These are phyloP conservation scores for Limanda limanda DNA, from an alignment of 2,113 vertebrate species.

Conservation along the genomic window DNA sequence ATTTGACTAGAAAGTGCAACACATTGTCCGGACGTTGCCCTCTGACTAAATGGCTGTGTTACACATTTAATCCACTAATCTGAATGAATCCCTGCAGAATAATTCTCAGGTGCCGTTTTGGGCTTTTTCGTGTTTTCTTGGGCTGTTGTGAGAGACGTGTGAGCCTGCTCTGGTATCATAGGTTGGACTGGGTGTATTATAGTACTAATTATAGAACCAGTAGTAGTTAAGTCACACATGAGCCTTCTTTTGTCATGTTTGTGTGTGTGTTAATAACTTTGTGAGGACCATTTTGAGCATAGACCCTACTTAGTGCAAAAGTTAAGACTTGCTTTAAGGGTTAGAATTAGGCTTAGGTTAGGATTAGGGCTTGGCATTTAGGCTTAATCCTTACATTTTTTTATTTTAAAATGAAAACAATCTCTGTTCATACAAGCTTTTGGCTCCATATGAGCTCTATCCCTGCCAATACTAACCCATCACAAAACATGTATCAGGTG, in stretches of 20 bases:
- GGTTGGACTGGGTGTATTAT: not conserved
- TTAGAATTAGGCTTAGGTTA: too few relatives aligned
- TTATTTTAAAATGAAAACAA: too few relatives aligned
- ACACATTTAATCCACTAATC: not conserved
- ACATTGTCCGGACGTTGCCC: not conserved
- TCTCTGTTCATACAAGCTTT: too few relatives aligned
- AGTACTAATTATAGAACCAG: not conserved
- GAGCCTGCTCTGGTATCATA: not conserved
- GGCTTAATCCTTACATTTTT: too few relatives aligned
- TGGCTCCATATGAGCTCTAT: too few relatives aligned
- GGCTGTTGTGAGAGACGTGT: not conserved
- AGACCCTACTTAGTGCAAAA: too few relatives aligned
- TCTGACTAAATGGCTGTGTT: not conserved
- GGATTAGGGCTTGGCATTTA: too few relatives aligned
- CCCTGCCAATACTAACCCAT: too few relatives aligned
- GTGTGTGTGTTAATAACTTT: not conserved
- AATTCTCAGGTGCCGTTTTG: not conserved
- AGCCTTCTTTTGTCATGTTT: not conserved
- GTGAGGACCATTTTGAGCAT: not conserved
- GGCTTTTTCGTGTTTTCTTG: not conserved
- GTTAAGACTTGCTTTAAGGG: too few relatives aligned
- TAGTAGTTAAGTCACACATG: not conserved
- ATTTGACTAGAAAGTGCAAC: too few relatives aligned
- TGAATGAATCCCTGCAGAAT: not conserved
- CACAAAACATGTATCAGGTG: too few relatives aligned